Percentiles rank a stretch among this genome's conserved stretches.
phyloP scores from a whole-genome alignment of 2,113 vertebrate genomes.

The Xiphorhynchus elegans region DNA sequence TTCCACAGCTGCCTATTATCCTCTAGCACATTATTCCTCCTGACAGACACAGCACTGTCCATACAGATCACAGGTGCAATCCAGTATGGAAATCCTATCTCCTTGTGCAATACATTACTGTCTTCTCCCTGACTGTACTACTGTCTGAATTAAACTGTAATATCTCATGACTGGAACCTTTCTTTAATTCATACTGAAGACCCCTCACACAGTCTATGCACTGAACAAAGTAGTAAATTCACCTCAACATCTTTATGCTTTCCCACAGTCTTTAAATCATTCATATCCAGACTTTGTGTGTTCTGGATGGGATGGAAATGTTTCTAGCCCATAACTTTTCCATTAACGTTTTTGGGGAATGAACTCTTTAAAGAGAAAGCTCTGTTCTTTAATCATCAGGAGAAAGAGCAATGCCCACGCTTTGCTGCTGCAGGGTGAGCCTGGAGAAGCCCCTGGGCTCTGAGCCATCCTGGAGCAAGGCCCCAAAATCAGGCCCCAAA shows the following conservation, averaged over 20 bases:
- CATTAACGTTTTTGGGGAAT: not conserved
- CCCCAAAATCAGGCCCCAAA: not conserved
- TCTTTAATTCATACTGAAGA: constrained; percentile 51
- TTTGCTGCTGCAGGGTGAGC: not conserved
- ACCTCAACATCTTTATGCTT: constrained; percentile 37
- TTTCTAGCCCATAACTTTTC: constrained; percentile 21
- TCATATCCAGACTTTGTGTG: constrained; percentile 10
- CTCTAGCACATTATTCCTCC: not conserved
- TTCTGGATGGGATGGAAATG: not conserved
- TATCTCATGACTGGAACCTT: constrained; percentile 10
- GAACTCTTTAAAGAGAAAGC: not conserved
- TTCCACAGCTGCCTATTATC: not conserved
- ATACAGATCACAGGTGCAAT: not conserved
- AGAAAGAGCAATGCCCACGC: not conserved
- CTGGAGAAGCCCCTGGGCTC: not conserved
- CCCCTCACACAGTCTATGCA: not conserved
- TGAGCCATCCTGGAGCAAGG: not conserved
- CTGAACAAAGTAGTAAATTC: constrained; percentile 58
- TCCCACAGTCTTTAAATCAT: constrained; percentile 49
- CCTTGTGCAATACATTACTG: not conserved
- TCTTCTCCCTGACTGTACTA: not conserved
- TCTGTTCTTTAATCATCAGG: not conserved
- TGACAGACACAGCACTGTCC: not conserved
- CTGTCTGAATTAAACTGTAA: constrained; percentile 22
- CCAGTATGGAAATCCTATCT: constrained; percentile 2